Evolutionary conservation across 2,797 vertebrate species (phyloP).

Genomic region (Gymnothorax reevesii): DNA sequence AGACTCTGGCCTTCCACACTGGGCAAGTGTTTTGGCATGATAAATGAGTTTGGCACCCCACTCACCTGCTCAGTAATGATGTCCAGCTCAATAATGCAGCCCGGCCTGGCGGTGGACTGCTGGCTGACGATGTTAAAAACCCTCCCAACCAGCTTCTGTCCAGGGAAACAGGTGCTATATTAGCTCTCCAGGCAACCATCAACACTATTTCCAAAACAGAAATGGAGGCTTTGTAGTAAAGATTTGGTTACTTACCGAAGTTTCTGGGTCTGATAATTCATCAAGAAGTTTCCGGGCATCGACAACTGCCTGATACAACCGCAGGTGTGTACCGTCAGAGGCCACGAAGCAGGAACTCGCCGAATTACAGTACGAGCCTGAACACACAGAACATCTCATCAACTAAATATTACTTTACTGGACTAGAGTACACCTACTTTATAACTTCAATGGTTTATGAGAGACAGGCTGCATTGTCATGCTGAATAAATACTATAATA

Average conservation of each 20-base stretch:
- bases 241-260: slow-evolving; percentile 81
- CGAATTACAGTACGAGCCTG: slow-evolving; percentile 97
- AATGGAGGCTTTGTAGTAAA: not conserved
- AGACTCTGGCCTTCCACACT: not conserved
- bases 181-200: not conserved
- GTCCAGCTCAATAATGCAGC: slow-evolving; percentile 96
- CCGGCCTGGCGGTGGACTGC: slow-evolving; percentile 95
- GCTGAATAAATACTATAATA: no score
- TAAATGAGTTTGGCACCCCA: not conserved
- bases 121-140: slow-evolving; percentile 99
- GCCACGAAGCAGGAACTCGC: slow-evolving; percentile 98
- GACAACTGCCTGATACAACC: slow-evolving; percentile 96
- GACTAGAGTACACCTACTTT: not conserved
- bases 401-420: not conserved
- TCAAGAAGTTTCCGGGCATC: slow-evolving; percentile 95
- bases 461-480: not conserved
- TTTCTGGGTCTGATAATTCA: slow-evolving; percentile 94
- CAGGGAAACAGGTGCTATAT: not conserved
- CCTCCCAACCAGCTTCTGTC: slow-evolving; percentile 94
- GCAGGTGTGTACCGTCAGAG: slow-evolving; percentile 92
- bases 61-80: slow-evolving; percentile 93
- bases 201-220: not conserved
- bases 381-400: not conserved
- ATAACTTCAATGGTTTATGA: not conserved
- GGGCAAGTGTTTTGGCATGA: not conserved